phyloP scores from a whole-genome alignment of 2,113 vertebrate genomes.

The Fregetta grallaria region DNA sequence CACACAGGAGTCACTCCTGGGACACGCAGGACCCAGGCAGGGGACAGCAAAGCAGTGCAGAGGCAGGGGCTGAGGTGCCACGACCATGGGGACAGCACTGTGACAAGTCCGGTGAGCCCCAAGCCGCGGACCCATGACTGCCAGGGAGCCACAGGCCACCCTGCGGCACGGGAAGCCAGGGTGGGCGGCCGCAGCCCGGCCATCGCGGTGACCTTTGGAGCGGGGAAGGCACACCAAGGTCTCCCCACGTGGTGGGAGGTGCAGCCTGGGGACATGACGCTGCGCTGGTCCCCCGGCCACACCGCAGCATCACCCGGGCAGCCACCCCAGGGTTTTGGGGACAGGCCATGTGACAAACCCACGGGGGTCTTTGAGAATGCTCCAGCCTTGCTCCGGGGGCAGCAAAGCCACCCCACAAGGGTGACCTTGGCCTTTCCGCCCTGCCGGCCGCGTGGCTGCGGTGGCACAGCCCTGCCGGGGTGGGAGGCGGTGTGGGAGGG shows the following conservation, averaged over 20 bases:
- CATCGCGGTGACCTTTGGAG: background rate
- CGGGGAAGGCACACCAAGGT: background rate
- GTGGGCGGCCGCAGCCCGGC: background rate
- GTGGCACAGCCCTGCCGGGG: background rate
- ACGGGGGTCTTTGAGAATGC: rapidly evolving
- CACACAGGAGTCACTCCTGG: background rate
- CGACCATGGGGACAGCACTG: rapidly evolving
- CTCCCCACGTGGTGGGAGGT: background rate
- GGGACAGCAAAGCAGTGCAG: background rate
- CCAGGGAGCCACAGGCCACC: background rate
- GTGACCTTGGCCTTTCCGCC: background rate
- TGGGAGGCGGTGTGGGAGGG: background rate
- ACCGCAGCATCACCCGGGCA: rapidly evolving
- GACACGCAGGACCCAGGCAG: background rate
- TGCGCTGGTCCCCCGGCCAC: rapidly evolving
- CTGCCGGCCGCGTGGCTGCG: rapidly evolving
- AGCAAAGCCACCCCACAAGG: background rate
- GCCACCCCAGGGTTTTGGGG: background rate
- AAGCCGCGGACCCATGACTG: rapidly evolving
- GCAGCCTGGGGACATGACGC: background rate
- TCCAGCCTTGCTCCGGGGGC: background rate
- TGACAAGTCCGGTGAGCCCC: background rate
- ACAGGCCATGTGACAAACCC: background rate
- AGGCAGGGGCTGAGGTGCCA: background rate
- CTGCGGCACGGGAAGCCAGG: rapidly evolving